These are phyloP conservation scores for Clavelina lepadiformis DNA, from an alignment of 23 tunicate genomes.

Conservation along the genomic window DNA sequence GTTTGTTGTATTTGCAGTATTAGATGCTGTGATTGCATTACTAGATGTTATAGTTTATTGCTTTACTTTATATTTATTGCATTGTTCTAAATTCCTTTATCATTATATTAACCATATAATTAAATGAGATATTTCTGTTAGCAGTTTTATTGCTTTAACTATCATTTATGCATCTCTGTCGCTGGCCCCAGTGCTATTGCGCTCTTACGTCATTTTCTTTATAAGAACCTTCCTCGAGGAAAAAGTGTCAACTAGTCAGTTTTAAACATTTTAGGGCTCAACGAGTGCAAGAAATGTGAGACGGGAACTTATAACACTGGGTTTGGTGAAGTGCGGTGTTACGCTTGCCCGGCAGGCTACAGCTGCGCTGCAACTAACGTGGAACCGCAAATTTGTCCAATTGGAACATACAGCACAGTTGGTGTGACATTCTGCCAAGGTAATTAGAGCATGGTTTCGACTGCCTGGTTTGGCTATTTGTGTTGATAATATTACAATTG, in stretches of 20 bases:
- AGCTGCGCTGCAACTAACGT: constrained; percentile 40
- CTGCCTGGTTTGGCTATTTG: not conserved
- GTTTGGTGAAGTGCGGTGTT: constrained; percentile 14
- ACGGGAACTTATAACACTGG: constrained; percentile 61
- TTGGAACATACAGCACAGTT: constrained; percentile 68
- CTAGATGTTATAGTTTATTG: not conserved
- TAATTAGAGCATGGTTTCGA: not conserved
- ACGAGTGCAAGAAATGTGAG: constrained; percentile 59
- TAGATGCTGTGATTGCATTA: not conserved
- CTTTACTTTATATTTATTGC: no score
- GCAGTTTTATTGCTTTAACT: no score
- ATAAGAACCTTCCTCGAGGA: no score
- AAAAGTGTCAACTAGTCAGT: not conserved
- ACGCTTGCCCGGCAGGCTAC: constrained; percentile 72
- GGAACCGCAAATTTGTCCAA: constrained; percentile 36
- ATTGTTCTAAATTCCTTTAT: no score
- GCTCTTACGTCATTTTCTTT: no score
- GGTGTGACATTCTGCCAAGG: constrained; percentile 59
- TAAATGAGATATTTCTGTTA: no score
- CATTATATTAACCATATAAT: no score
- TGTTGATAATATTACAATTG: no score
- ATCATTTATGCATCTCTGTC: no score
- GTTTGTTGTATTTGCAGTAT: not conserved
- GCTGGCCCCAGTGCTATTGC: no score
- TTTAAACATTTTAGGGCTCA: not conserved